Percentiles rank a stretch among this genome's conserved stretches.
Evolutionary conservation across 2,797 vertebrate species (phyloP).

Genomic region (Pseudomugil gertrudae): DNA sequence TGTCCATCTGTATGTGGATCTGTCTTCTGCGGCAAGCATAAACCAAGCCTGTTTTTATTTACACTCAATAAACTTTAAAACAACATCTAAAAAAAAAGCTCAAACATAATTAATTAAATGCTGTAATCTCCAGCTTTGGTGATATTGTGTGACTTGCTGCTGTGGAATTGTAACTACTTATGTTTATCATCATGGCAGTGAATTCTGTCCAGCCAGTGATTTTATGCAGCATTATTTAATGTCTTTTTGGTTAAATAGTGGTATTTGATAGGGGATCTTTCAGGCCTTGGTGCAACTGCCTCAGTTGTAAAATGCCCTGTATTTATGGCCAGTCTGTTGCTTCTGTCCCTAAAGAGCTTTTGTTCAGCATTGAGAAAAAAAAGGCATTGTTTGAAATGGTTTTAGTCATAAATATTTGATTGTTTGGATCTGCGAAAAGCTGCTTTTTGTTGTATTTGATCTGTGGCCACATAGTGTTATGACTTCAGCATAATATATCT

Average conservation of each 20-base stretch:
- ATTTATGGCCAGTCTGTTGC: slow-evolving; percentile 32
- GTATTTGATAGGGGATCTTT: slow-evolving; percentile 36
- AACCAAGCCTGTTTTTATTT: slow-evolving; percentile 4
- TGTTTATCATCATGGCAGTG: slow-evolving; percentile 64
- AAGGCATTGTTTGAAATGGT: neutral
- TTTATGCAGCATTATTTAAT: slow-evolving; percentile 46
- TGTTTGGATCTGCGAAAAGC: neutral
- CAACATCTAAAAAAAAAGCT: neutral
- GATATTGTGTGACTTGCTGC: slow-evolving; percentile 29
- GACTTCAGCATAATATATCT: neutral
- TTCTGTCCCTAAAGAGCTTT: slow-evolving; percentile 29
- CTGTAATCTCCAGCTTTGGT: slow-evolving; percentile 27
- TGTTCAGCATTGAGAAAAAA: slow-evolving; percentile 1
- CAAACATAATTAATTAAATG: slow-evolving; percentile 31
- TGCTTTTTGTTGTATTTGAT: too few species aligned
- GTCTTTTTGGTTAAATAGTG: slow-evolving; percentile 55
- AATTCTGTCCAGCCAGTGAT: slow-evolving; percentile 41
- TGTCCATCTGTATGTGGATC: too few species aligned
- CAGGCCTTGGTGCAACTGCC: slow-evolving; percentile 37
- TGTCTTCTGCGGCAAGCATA: too few species aligned
- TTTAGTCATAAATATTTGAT: slow-evolving; percentile 5
- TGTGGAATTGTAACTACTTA: slow-evolving; percentile 52
- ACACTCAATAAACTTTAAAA: neutral
- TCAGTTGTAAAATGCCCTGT: slow-evolving; percentile 33
- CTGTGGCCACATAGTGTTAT: neutral